Base-by-base conservation (phyloP, 2,888 invertebrate species). In the Mycogona germanica region DNA sequence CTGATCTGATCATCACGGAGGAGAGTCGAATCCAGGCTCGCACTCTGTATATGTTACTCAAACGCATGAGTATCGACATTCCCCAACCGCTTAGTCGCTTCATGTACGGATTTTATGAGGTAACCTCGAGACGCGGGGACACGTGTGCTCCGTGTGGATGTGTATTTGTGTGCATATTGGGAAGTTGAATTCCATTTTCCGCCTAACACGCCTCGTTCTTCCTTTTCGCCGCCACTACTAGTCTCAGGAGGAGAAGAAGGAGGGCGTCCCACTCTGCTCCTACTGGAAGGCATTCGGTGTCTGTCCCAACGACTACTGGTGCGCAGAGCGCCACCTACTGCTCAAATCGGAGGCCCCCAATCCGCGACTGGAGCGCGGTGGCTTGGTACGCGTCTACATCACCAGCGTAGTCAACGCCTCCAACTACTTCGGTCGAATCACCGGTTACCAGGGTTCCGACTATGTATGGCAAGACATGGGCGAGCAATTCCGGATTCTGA, bases 371-470 rank as follows among this genome's bases (percentile, higher is more conserved):
- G 66, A 61, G 49, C 68, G 67, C 59, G 67, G 68, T 42, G 80
- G 81, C 1, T 64, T 69, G 3, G 70, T 82, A 3, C 76, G 74
- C 51, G 78, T 81, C 57, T 73, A 75, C 64, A 73, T 82, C 5
- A 62, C 76, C 7, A 67, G 74, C 58, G 72, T 80, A 26, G 73
- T 76, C 51, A 74, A 78, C 58, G 81, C 82, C 0, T 76, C 76
- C 0, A 73, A 75, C 54, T 82, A 77, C 63, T 77, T 78, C 14
- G 81, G 75, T 0, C 73, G 79, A 52, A 60, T 80, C 9, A 58
- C 77, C 30, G 71, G 75, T 50, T 71, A 74, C 58, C 65, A 63
- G 29, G 66, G 65, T 56, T 56, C 60, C 0, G 60, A 67, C 19
- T 63, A 64, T n/a, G 55, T 60, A 61, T 59, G 62, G 62, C 41